Evolutionary conservation across 2,797 vertebrate genomes (phyloP).

Genomic region (Lagorchestes hirsutus): DNA sequence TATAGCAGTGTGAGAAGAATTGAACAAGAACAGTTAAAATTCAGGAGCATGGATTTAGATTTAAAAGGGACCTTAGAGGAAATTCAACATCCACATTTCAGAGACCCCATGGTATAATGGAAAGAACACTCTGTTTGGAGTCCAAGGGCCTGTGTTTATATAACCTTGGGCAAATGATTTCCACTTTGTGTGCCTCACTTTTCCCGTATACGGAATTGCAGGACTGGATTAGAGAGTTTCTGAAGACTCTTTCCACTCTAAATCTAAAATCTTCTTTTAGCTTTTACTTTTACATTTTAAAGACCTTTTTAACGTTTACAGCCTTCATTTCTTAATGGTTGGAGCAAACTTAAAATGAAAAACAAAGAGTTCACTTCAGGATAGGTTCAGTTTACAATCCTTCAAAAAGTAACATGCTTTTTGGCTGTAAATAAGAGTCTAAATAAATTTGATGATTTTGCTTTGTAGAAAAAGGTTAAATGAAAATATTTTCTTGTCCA

Average conservation of each 20-base stretch:
- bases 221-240: background rate
- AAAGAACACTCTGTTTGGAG: background rate
- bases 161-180: background rate
- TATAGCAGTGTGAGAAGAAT: background rate
- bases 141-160: background rate
- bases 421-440: slow-evolving; percentile 77
- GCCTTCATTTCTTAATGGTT: slow-evolving; percentile 54
- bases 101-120: background rate
- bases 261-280: background rate
- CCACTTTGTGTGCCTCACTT: background rate
- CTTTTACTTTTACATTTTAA: background rate
- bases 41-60: background rate
- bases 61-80: background rate
- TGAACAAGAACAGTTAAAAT: background rate
- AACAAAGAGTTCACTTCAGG: slow-evolving; percentile 67
- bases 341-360: slow-evolving; percentile 39
- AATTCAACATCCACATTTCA: background rate
- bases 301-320: slow-evolving; percentile 18
- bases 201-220: background rate
- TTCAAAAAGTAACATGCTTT: slow-evolving; percentile 69
- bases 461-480: slow-evolving; percentile 77
- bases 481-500: slow-evolving; percentile 77
- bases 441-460: slow-evolving; percentile 78
- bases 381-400: slow-evolving; percentile 63
- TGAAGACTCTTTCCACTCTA: background rate